Conservation (phyloP, 2,113 vertebrate species). For the Chionomys nivalis region DNA sequence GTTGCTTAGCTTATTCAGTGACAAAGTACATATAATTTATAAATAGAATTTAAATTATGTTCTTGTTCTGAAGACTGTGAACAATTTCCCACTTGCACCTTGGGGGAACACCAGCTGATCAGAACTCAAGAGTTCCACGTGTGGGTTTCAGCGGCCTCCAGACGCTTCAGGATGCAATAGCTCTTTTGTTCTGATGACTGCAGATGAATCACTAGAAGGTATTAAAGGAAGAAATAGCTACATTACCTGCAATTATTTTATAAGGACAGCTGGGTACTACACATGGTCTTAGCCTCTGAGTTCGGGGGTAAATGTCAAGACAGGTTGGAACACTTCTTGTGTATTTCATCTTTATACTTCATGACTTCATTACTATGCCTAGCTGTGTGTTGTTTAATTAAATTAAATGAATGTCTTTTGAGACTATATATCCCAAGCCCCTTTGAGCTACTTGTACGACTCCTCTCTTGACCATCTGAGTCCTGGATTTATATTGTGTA, state of each 20-base stretch:
- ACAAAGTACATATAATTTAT: slow-evolving; percentile 56
- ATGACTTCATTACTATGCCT: not conserved
- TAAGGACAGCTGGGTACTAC: slow-evolving; percentile 51
- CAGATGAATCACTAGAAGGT: slow-evolving; percentile 61
- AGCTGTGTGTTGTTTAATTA: not conserved
- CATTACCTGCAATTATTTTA: slow-evolving; percentile 62
- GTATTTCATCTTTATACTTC: not conserved
- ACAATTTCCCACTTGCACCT: slow-evolving; percentile 51
- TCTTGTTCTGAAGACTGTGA: slow-evolving; percentile 56
- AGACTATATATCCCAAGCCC: too few relatives aligned
- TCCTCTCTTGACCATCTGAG: not conserved
- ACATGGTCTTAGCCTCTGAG: slow-evolving; percentile 13
- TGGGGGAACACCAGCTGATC: slow-evolving; percentile 60
- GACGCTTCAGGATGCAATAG: slow-evolving; percentile 53
- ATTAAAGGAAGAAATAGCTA: slow-evolving; percentile 47
- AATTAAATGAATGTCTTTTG: not conserved
- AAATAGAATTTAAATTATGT: slow-evolving; percentile 67
- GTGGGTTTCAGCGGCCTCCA: slow-evolving; percentile 70
- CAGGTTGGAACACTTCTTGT: slow-evolving; percentile 9
- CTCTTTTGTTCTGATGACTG: slow-evolving; percentile 64
- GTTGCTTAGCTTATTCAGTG: slow-evolving; percentile 45
- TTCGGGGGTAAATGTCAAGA: slow-evolving; percentile 47
- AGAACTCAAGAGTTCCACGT: slow-evolving; percentile 54
- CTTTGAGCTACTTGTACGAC: not conserved
- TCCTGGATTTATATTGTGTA: not conserved